Conservation (phyloP, 2,888 invertebrate species). For the Dicycla oo region DNA sequence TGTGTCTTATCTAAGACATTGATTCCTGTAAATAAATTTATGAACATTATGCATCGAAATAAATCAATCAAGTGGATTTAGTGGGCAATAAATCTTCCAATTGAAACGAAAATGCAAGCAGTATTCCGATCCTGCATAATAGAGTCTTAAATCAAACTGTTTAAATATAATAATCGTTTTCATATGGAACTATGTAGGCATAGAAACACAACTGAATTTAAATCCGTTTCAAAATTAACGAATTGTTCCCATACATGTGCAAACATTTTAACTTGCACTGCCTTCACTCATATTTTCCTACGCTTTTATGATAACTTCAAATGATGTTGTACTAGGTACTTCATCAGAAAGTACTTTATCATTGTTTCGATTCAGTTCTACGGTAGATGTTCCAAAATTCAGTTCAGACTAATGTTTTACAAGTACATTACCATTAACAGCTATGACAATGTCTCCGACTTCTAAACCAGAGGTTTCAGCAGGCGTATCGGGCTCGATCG, state of each 20-base stretch:
- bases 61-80: slow-evolving; percentile 50
- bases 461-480: slow-evolving; percentile 97
- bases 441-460: slow-evolving; percentile 98
- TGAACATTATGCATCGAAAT: slow-evolving; percentile 39
- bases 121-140: slow-evolving; percentile 15
- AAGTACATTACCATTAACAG: slow-evolving; percentile 93
- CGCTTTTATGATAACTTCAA: neutral
- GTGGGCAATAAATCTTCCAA: slow-evolving; percentile 45
- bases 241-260: neutral
- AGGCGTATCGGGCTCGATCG: slow-evolving; percentile 98
- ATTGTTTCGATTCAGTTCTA: neutral
- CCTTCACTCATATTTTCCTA: no score
- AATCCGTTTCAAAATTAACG: neutral
- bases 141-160: slow-evolving; percentile 8
- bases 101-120: slow-evolving; percentile 36
- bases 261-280: neutral
- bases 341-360: neutral
- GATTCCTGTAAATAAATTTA: slow-evolving; percentile 87
- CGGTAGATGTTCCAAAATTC: neutral
- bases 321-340: neutral
- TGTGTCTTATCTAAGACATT: slow-evolving; percentile 98
- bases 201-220: neutral
- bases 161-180: slow-evolving; percentile 29
- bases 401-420: neutral
- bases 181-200: neutral